phyloP scores from a whole-genome alignment of 2,888 invertebrate species.

The Stratiomys singularior region DNA sequence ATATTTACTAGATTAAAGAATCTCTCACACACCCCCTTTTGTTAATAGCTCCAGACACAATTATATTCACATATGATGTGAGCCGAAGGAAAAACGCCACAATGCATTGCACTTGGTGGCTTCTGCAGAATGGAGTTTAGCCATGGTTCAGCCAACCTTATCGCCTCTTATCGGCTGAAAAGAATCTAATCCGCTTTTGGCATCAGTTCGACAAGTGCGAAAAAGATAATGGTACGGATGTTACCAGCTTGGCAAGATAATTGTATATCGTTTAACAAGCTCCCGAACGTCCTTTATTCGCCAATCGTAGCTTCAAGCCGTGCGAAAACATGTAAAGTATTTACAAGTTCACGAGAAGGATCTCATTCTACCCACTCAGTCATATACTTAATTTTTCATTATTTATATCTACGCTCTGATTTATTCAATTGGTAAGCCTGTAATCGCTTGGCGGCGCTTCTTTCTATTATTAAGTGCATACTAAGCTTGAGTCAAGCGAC shows the following conservation, averaged over 20 bases:
- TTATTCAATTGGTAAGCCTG: slow-evolving; percentile 24
- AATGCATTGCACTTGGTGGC: background rate
- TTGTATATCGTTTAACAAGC: background rate
- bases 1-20: slow-evolving; percentile 14
- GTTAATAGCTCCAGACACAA: slow-evolving; percentile 27
- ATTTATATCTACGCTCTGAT: no score
- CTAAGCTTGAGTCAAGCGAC: background rate
- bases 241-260: background rate
- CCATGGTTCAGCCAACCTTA: slow-evolving; percentile 33
- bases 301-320: no score
- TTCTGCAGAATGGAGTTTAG: background rate
- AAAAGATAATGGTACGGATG: slow-evolving; percentile 9
- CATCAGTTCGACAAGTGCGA: slow-evolving; percentile 41
- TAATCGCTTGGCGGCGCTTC: slow-evolving; percentile 18
- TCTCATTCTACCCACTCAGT: no score
- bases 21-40: slow-evolving; percentile 35
- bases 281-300: no score
- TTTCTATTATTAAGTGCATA: slow-evolving; percentile 24
- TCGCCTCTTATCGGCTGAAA: slow-evolving; percentile 25
- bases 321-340: no score
- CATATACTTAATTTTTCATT: no score
- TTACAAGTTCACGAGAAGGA: no score
- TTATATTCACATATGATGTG: background rate
- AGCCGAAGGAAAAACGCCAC: background rate
- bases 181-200: slow-evolving; percentile 44